Percentiles rank a stretch among this genome's conserved stretches.
phyloP scores from a whole-genome alignment of 2,888 invertebrate genomes.

The Monochamus alternatus region DNA sequence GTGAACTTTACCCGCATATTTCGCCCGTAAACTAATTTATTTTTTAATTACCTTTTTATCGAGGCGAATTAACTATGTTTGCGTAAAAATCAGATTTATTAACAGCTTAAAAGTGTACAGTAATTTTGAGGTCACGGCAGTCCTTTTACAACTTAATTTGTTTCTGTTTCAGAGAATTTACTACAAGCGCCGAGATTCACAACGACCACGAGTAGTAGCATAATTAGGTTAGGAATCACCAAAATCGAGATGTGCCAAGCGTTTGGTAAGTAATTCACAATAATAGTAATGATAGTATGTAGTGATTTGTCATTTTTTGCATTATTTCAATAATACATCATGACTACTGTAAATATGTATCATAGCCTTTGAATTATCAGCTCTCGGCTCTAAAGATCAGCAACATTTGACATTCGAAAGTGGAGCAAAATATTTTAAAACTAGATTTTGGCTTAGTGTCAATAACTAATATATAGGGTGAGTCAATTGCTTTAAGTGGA shows the following conservation, averaged over 20 bases:
- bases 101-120: slow-evolving; percentile 5
- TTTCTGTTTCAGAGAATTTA: slow-evolving; percentile 72
- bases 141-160: slow-evolving; percentile 30
- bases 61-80: slow-evolving; percentile 6
- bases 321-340: no score
- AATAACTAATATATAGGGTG: no score
- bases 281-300: not conserved
- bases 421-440: no score
- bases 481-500: no score
- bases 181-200: slow-evolving; percentile 91
- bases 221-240: slow-evolving; percentile 89
- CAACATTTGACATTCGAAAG: no score
- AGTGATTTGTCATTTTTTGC: slow-evolving; percentile 8
- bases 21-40: slow-evolving; percentile 19
- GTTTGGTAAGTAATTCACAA: slow-evolving; percentile 78
- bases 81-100: slow-evolving; percentile 22
- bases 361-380: no score
- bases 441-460: no score
- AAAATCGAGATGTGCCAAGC: slow-evolving; percentile 96
- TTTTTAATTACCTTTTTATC: slow-evolving; percentile 26
- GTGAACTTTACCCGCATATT: slow-evolving; percentile 8
- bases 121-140: slow-evolving; percentile 16
- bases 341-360: no score
- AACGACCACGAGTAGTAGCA: slow-evolving; percentile 88
- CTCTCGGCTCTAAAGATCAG: no score